Base-by-base conservation (phyloP, 2,888 invertebrate genomes). In the Physocephala rufipes region DNA sequence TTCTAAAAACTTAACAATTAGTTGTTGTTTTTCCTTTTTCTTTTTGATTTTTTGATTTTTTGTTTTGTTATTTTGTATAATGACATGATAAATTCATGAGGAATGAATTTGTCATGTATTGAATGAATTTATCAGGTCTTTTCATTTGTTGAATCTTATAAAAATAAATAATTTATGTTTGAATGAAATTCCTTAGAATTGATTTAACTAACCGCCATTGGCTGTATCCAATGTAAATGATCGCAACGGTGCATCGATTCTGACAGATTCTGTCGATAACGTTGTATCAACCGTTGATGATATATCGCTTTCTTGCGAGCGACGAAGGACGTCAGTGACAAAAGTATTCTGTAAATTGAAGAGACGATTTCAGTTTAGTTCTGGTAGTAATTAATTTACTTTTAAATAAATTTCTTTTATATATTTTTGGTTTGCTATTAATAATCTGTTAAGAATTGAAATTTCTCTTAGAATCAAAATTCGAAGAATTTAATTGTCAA, bases 131-230 rank as follows among this genome's bases (percentile, higher is more conserved):
- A 2, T 26, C 24, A 47, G 5, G 9, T 15, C 21, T 49, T 47
- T 26, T 64, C 1, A 21, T 36, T 36, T 66, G 19, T 53, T 53
- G 12, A 47, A n/a, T 16, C 66, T 16, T 53, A 16, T 49, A 49
- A 9, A 36, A 36, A 49, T 49, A 19, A 66, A 24, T 15, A 36
- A 43, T 64, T 63, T 58, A 15, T 15, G 15, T 55, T 69, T 68
- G 21, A 45, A 49, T 70, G 7, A 49, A 21, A 1, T 36, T 58
- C 21, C 19, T 71, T n/a, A 61, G 4, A 62, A 19, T 45, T 65
- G 59, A 36, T 47, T 66, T 26, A 79, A 83, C 87, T 87, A 81
- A 86, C 85, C 85, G 81, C 85, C 86, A 85, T 84, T 79, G 83
- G 87, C 85, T 82, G 87, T 82, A 76, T 82, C 80, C 83, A 82